These are phyloP conservation scores for Falco cherrug DNA, from an alignment of 2,797 vertebrate species.

Conservation along the genomic window DNA sequence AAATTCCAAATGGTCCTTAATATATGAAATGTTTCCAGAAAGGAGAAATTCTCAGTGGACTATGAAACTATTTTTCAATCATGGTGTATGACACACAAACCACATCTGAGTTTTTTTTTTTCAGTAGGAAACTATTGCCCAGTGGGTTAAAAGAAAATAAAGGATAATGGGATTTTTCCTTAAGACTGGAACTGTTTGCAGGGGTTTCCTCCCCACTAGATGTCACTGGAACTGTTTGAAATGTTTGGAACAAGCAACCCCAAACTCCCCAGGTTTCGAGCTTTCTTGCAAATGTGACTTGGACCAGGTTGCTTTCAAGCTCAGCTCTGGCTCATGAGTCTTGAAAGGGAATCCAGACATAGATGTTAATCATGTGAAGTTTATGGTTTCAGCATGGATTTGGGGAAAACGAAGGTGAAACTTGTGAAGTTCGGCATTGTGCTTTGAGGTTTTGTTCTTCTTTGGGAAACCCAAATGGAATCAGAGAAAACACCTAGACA, in stretches of 20 bases:
- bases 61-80: conserved; percentile 67
- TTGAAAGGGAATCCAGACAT: not conserved
- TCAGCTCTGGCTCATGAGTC: not conserved
- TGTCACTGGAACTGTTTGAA: conserved; percentile 74
- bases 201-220: conserved; percentile 70
- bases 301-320: not conserved
- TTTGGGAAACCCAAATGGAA: not conserved
- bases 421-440: not conserved
- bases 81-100: conserved; percentile 47
- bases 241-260: conserved; percentile 59
- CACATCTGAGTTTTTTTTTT: conserved; percentile 49
- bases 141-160: conserved; percentile 67
- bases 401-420: not conserved
- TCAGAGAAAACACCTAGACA: not conserved
- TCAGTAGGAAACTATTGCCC: conserved; percentile 61
- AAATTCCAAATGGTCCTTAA: conserved; percentile 68
- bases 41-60: conserved; percentile 58
- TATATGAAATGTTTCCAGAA: conserved; percentile 67
- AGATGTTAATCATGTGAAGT: no score
- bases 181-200: not conserved
- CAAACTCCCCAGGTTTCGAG: conserved; percentile 29
- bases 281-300: not conserved
- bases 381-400: not conserved
- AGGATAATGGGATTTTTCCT: conserved; percentile 62
- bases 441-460: not conserved